A percentile compares a stretch with the other conserved stretches of the same genome.
These are phyloP conservation scores for Drosophila lini DNA, from an alignment of 1,140 invertebrate species.

Conservation along the genomic window DNA sequence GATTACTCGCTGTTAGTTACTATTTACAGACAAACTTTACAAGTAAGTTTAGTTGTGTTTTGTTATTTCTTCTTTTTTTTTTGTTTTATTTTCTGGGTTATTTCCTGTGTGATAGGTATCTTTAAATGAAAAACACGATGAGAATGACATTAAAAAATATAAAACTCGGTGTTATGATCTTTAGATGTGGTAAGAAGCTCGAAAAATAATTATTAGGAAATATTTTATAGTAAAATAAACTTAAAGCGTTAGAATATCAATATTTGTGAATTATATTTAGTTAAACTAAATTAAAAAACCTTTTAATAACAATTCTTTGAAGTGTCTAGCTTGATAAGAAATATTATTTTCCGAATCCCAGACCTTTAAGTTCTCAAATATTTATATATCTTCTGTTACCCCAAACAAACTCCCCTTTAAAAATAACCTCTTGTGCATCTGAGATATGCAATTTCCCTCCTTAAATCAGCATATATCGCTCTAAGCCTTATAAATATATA, in stretches of 20 bases:
- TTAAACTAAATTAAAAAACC: not conserved
- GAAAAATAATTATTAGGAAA: not conserved
- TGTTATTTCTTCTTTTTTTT: not conserved
- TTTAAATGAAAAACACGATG: not conserved
- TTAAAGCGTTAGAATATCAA: too few relatives aligned
- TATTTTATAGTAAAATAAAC: not conserved
- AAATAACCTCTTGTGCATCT: not conserved
- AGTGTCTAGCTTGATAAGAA: not conserved
- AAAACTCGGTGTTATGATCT: not conserved
- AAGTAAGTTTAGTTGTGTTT: conserved; percentile 9
- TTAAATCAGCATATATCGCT: conserved; percentile 7
- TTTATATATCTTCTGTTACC: not conserved
- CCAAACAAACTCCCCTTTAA: not conserved
- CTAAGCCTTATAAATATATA: conserved; percentile 5
- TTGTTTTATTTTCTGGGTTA: conserved; percentile 4
- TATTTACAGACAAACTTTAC: conserved; percentile 21
- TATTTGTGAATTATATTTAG: not conserved
- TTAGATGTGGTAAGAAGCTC: not conserved
- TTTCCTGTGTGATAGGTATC: conserved; percentile 27
- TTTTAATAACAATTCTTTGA: not conserved
- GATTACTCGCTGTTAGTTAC: conserved; percentile 37
- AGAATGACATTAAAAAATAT: not conserved
- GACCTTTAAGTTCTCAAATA: not conserved
- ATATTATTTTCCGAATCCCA: not conserved
- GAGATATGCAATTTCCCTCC: not conserved